These are phyloP conservation scores for Habropoda laboriosa DNA, from an alignment of 1,140 invertebrate species.

Conservation along the genomic window DNA sequence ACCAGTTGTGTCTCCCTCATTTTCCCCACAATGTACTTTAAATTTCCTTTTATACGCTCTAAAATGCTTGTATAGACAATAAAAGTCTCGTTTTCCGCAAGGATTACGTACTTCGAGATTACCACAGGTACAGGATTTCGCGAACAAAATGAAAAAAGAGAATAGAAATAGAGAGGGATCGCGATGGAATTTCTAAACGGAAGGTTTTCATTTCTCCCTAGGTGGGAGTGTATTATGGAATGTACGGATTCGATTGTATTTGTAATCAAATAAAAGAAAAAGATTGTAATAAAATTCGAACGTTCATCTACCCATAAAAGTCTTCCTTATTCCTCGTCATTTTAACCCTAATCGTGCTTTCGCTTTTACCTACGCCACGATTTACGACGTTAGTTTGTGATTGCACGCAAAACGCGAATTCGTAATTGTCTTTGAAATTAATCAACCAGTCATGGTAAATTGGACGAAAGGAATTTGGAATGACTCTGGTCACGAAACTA, in stretches of 20 bases:
- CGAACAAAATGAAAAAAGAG: neutral
- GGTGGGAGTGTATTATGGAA: neutral
- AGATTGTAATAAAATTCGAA: conserved; percentile 1
- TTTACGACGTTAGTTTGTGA: neutral
- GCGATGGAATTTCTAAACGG: neutral
- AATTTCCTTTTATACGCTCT: conserved; percentile 16
- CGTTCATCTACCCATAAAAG: neutral
- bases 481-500: neutral
- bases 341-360: neutral
- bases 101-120: neutral
- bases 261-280: conserved; percentile 38
- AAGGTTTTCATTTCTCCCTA: neutral
- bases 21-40: conserved; percentile 16
- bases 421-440: neutral
- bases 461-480: neutral
- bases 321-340: neutral
- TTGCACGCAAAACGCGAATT: neutral
- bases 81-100: conserved; percentile 21
- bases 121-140: neutral
- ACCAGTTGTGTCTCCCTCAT: neutral
- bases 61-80: conserved; percentile 41
- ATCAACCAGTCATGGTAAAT: neutral
- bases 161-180: neutral
- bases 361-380: neutral
- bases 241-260: conserved; percentile 20